Evolutionary conservation across 2,888 invertebrate genomes (phyloP).

Genomic region (Thecocarcelia acutangulata): DNA sequence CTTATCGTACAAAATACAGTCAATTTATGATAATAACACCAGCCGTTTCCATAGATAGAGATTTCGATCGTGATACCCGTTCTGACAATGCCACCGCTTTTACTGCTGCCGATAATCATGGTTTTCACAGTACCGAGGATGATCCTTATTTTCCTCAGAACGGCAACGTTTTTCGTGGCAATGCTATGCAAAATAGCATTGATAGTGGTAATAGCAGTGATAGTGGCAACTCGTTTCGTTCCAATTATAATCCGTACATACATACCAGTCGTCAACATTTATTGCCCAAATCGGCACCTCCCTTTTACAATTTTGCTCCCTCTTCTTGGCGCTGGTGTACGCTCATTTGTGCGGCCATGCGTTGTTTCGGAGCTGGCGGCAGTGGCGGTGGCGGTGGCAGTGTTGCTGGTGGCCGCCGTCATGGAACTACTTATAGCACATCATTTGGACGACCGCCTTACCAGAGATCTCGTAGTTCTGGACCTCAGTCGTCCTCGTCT

Average conservation of each 20-base stretch:
- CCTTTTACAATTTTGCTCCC: constrained; percentile 78
- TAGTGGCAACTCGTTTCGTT: constrained; percentile 76
- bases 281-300: constrained; percentile 76
- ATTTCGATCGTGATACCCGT: constrained; percentile 76
- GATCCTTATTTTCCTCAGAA: constrained; percentile 73
- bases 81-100: constrained; percentile 58
- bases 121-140: constrained; percentile 67
- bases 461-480: constrained; percentile 72
- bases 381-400: constrained; percentile 72
- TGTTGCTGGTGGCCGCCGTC: constrained; percentile 72
- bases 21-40: constrained; percentile 81
- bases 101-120: constrained; percentile 64
- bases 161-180: constrained; percentile 78
- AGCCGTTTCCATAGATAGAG: constrained; percentile 81
- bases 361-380: constrained; percentile 79
- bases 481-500: constrained; percentile 61
- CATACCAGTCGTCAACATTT: constrained; percentile 79
- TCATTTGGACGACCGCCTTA: constrained; percentile 75
- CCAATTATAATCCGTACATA: constrained; percentile 79
- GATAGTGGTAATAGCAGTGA: constrained; percentile 78
- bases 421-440: constrained; percentile 77
- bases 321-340: constrained; percentile 81
- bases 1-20: constrained; percentile 77
- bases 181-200: constrained; percentile 74
- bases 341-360: constrained; percentile 81